phyloP scores from a whole-genome alignment of 2,888 invertebrate genomes.

The Brachypalpus laphriformis region DNA sequence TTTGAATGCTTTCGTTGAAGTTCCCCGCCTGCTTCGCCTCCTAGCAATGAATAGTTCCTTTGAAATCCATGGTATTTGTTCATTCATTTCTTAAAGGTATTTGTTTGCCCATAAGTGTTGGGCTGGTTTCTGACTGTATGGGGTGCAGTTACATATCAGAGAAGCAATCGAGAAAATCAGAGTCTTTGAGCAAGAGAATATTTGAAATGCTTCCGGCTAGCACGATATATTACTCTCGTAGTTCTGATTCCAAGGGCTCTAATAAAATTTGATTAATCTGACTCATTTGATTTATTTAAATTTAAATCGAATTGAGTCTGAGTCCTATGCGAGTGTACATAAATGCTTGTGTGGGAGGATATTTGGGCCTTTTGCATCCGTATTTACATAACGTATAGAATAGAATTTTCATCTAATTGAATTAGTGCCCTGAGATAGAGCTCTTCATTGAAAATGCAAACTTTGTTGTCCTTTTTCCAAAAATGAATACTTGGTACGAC shows the following conservation, averaged over 20 bases:
- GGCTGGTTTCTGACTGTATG: constrained; percentile 15
- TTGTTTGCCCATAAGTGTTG: constrained; percentile 14
- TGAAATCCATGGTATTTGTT: constrained; percentile 18
- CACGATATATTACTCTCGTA: constrained; percentile 8
- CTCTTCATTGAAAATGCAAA: not conserved
- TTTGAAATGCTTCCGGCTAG: not conserved
- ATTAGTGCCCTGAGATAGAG: not conserved
- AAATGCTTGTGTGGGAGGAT: not conserved
- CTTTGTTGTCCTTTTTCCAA: not conserved
- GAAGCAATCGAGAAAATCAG: not conserved
- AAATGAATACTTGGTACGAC: not conserved
- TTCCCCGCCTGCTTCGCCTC: not conserved
- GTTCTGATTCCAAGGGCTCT: constrained; percentile 11
- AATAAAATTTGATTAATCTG: constrained; percentile 59
- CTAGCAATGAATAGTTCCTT: not conserved
- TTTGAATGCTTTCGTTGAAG: constrained; percentile 52
- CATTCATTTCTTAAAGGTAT: constrained; percentile 31
- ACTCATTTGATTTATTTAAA: constrained; percentile 62
- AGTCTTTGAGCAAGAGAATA: not conserved
- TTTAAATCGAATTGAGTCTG: constrained; percentile 37
- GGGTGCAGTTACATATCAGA: not conserved
- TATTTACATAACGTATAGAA: constrained; percentile 31
- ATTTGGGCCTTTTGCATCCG: constrained; percentile 9
- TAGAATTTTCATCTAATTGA: constrained; percentile 5
- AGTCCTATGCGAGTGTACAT: not conserved